Evolutionary conservation across 2,797 vertebrate species (phyloP), one percentile per base, ranked within the genome.

Genomic region (Simalia tracyae): DNA sequence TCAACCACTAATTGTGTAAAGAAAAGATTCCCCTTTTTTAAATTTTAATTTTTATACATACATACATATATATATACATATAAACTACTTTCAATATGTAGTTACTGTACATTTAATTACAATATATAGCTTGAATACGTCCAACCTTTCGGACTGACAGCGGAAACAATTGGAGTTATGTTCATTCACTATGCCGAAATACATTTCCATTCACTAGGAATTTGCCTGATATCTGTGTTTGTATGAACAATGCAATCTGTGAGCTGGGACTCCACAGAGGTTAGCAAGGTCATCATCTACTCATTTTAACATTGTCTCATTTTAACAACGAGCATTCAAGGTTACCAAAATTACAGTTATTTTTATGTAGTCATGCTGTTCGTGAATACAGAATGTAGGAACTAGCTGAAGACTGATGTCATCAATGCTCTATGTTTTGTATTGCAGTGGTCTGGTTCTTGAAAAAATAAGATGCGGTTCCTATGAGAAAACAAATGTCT

Each of bases 211-310:
- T 90, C 68, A 56, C 9, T 17, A 26, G 84, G 84, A 86, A 89
- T 89, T 72, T 90, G 84, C 9, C 28, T 50, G 88, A 86, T n/a
- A 86, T 92, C 42, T 90, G n/a, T 28, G 5, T 86, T 86, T 76
- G 36, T 56, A 26, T 76, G 57, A 90, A 72, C 57, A 87, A 22
- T 72, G 61, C 26, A 89, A 22, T 81, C 24, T 84, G 57, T 88
- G 68, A 81, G 89, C 50, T 28, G n/a, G 50, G 59, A 84, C 60
- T 87, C 84, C 46, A 64, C 85, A 7, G 50, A 90, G 31, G 46
- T 90, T 72, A 88, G 59, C 60, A 64, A 42, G 85, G 31, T 63
- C 68, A 81, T 87, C 46, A 87, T 87, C 59, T 86, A 84, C 64
- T 68, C 64, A 17, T 50, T 87, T 26, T 87, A 84, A 61, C 46